phyloP scores from a whole-genome alignment of 2,113 vertebrate species.

The Empidonax alnorum region DNA sequence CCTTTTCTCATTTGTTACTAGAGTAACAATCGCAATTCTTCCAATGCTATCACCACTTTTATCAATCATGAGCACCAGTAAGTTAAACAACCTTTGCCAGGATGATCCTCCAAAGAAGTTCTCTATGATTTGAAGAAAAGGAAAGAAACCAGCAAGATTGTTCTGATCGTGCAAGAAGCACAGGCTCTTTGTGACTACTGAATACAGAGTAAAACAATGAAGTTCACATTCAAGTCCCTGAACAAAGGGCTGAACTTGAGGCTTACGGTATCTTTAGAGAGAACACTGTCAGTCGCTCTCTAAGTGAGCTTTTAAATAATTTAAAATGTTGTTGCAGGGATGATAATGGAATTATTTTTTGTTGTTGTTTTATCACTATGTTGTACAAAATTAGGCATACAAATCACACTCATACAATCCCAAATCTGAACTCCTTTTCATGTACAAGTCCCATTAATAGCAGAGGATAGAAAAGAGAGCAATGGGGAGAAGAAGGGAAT shows the following conservation, averaged over 20 bases:
- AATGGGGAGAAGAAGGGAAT: not conserved
- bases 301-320: not conserved
- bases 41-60: not conserved
- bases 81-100: not conserved
- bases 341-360: not conserved
- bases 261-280: not conserved
- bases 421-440: not conserved
- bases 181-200: not conserved
- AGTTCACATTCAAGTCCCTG: not conserved
- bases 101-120: not conserved
- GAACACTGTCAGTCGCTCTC: not conserved
- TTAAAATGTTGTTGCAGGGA: not conserved
- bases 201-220: not conserved
- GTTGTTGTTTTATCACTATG: not conserved
- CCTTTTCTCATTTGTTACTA: not conserved
- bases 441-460: not conserved
- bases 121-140: not conserved
- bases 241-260: not conserved
- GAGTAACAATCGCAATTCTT: not conserved
- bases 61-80: fast-evolving
- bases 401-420: not conserved
- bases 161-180: not conserved
- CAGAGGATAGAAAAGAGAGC: not conserved
- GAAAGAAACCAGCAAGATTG: not conserved
- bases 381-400: not conserved